phyloP scores from a whole-genome alignment of 2,888 invertebrate genomes.

The Diploptera punctata region DNA sequence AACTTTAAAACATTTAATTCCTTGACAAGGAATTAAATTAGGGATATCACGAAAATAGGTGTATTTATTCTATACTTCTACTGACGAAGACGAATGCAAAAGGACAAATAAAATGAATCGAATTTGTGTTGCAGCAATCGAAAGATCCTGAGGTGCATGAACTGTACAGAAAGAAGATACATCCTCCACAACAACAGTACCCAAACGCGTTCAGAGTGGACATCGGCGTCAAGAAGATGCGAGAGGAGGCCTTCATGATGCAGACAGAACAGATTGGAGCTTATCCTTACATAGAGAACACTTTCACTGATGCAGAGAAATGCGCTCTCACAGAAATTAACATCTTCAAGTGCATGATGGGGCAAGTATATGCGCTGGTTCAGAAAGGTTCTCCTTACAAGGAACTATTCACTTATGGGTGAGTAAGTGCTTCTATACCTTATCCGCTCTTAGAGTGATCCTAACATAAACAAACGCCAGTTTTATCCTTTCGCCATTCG shows the following conservation, averaged over 20 bases:
- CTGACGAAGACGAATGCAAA: too few species aligned
- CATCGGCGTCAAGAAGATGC: slow-evolving; percentile 5
- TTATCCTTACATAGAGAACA: slow-evolving; percentile 9
- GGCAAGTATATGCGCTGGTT: not conserved
- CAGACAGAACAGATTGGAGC: slow-evolving; percentile 14
- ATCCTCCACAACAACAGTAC: not conserved
- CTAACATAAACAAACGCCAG: too few species aligned
- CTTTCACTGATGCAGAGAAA: slow-evolving; percentile 5
- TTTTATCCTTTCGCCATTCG: too few species aligned
- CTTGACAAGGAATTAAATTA: too few species aligned
- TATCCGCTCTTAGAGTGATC: too few species aligned
- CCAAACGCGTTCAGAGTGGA: not conserved
- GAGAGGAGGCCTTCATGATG: not conserved
- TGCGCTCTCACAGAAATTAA: slow-evolving; percentile 7
- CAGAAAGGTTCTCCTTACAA: slow-evolving; percentile 15
- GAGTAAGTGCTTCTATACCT: too few species aligned
- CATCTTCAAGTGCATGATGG: not conserved
- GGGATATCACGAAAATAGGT: too few species aligned
- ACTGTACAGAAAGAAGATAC: slow-evolving; percentile 9
- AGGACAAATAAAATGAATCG: too few species aligned
- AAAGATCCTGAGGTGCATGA: not conserved
- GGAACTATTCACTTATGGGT: slow-evolving; percentile 7
- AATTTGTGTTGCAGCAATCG: not conserved
- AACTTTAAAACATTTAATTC: too few species aligned
- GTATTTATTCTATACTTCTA: too few species aligned